Evolutionary conservation across 2,797 vertebrate species (phyloP).

Genomic region (Apogon talboti): DNA sequence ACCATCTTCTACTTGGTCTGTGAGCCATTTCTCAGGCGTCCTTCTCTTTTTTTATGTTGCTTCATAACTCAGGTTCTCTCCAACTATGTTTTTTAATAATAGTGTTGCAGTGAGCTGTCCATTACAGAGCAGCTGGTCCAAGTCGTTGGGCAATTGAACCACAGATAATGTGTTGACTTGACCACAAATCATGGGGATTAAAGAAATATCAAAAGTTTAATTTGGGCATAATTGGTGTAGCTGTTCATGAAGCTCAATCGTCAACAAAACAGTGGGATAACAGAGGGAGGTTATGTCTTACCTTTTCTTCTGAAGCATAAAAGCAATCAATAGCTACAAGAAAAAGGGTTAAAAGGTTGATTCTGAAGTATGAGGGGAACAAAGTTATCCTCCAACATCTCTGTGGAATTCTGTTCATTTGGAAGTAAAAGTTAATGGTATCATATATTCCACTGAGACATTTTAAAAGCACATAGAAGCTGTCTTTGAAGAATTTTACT

Average conservation of each 20-base stretch:
- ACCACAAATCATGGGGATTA: constrained; percentile 46
- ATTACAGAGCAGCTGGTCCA: constrained; percentile 35
- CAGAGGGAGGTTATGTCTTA: background rate
- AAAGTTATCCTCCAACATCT: constrained; percentile 32
- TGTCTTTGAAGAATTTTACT: constrained; percentile 32
- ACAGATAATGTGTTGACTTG: constrained; percentile 49
- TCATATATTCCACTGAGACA: constrained; percentile 18
- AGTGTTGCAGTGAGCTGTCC: constrained; percentile 30
- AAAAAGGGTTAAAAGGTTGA: constrained; percentile 38
- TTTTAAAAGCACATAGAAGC: constrained; percentile 38
- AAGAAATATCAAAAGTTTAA: constrained; percentile 67
- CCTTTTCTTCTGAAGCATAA: constrained; percentile 6
- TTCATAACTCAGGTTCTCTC: constrained; percentile 55
- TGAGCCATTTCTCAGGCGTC: constrained; percentile 36
- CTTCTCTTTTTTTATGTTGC: constrained; percentile 47
- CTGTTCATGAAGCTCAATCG: no score
- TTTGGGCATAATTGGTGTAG: constrained; percentile 61
- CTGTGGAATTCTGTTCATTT: constrained; percentile 39
- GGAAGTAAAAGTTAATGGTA: constrained; percentile 34
- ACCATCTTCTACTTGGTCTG: constrained; percentile 46
- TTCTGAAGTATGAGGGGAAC: constrained; percentile 30
- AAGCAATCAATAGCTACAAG: constrained; percentile 45
- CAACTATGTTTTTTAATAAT: constrained; percentile 64
- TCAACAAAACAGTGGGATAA: constrained; percentile 25
- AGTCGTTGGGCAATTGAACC: constrained; percentile 20